Conservation (phyloP, 2,797 vertebrate species). For the Cyclopterus lumpus region DNA sequence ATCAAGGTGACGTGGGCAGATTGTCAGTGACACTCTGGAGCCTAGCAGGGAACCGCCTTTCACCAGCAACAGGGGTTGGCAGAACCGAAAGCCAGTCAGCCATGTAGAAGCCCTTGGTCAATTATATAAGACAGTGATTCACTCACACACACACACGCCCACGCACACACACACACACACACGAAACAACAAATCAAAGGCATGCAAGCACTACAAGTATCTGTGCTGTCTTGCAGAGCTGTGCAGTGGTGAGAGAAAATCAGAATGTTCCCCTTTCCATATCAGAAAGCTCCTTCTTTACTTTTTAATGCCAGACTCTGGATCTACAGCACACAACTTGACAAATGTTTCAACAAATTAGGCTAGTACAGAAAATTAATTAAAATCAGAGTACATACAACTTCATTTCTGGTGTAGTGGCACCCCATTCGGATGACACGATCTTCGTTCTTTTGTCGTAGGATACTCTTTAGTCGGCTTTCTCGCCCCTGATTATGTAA, state of each 20-base stretch:
- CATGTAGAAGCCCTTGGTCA: constrained; percentile 71
- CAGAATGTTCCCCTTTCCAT: constrained; percentile 33
- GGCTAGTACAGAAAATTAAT: constrained; percentile 22
- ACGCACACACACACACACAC: constrained; percentile 22
- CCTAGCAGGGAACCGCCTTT: constrained; percentile 73
- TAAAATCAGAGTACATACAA: constrained; percentile 68
- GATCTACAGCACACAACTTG: constrained; percentile 5
- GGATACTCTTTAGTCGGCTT: constrained; percentile 30
- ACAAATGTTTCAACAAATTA: constrained; percentile 31
- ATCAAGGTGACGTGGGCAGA: constrained; percentile 78
- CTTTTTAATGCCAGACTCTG: constrained; percentile 20
- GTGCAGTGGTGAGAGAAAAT: constrained; percentile 16
- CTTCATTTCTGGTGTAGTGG: constrained; percentile 52
- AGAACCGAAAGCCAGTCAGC: constrained; percentile 70
- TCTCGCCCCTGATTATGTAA: constrained; percentile 39
- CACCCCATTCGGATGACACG: constrained; percentile 64
- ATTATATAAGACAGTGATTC: constrained; percentile 78
- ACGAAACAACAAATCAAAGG: constrained; percentile 41
- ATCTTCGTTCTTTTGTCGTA: constrained; percentile 46
- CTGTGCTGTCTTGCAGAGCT: constrained; percentile 17
- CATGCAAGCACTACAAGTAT: constrained; percentile 36
- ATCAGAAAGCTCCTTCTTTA: constrained; percentile 43
- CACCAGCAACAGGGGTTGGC: constrained; percentile 70
- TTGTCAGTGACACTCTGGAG: constrained; percentile 77
- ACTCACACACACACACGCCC: constrained; percentile 27